Evolutionary conservation across 2,113 vertebrate species (phyloP).

Genomic region (human): GRCh38 chr3:115581001-115581500

Average conservation of each 20-base stretch:
- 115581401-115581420: not conserved
- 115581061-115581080: not conserved
- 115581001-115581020: not conserved
- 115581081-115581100: not conserved
- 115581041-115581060: not conserved
- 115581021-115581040: too few species aligned
- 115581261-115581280: slow-evolving; percentile 41
- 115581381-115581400: slow-evolving; percentile 25
- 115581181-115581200: not conserved
- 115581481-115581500: slow-evolving; percentile 44
- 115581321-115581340: not conserved
- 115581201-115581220: slow-evolving; percentile 47
- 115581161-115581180: slow-evolving; percentile 47
- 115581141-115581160: not conserved
- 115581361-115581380: slow-evolving; percentile 24
- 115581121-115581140: not conserved
- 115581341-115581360: not conserved
- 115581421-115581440: not conserved
- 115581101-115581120: not conserved
- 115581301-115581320: not conserved
- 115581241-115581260: slow-evolving; percentile 40
- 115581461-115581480: not conserved
- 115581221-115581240: slow-evolving; percentile 57
- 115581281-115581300: slow-evolving; percentile 36
- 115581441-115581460: not conserved